Base-by-base conservation (phyloP, 2,113 vertebrate genomes). In the Ovibos moschatus region DNA sequence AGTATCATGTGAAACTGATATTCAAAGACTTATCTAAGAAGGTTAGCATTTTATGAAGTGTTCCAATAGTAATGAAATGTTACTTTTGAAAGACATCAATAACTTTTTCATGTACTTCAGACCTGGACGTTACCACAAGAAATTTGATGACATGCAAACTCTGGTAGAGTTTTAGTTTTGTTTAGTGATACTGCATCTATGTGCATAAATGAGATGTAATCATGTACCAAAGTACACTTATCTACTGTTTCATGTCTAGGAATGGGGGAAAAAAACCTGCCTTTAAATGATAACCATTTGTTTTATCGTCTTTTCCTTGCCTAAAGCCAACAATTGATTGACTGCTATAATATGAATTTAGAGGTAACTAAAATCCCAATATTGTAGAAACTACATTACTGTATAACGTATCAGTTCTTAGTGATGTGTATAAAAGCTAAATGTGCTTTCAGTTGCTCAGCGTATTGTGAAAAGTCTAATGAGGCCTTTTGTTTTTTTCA, bases 291-390 rank as follows among this genome's bases (percentile, higher is more conserved):
- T 98, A 98, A 13, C 14, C 36, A 57, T 97, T 97, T 97, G 19
- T 94, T 98, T 96, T 97, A 85, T 97, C 47, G 97, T 43, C 13
- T 81, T 95, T 89, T 87, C 87, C 87, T 97, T 97, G 67, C 87
- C 92, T 87, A 96, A 95, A 98, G 55, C 33, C 89, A 95, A 9
- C 33, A 93, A 84, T 92, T 94, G 94, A 97, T 86, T 95, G 97
- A 98, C 83, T 94, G 30, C 50, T 97, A 0, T 90, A 87, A 98
- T 98, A 95, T 81, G 93, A 98, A 98, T 95, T 96, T 93, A 96
- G 87, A 91, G 2, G 78, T 76, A 67, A 71, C 53, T 97, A 94
- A 89, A 96, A 93, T 60, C 19, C 33, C 50, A 90, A n/a, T 89
- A 67, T 94, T 93, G 71, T 67, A 87, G 91, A 91, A 95, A 67